Base-by-base conservation (phyloP, 1,140 invertebrate species). In the Muscidifurax raptorellus region DNA sequence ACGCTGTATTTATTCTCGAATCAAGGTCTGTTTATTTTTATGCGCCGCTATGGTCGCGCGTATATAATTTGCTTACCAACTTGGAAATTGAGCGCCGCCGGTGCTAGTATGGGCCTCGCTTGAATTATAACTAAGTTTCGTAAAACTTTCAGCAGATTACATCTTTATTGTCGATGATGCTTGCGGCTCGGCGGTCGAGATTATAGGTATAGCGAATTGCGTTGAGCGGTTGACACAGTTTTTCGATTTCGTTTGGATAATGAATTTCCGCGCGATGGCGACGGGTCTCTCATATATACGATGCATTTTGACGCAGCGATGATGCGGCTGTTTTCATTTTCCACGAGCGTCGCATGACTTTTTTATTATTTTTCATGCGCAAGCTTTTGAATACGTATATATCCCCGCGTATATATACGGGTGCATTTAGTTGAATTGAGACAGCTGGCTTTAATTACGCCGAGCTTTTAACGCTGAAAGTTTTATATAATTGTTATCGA, bases 21-120 rank as follows among this genome's bases (percentile, higher is more conserved):
- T 67, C 78, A 71, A 47, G 36, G 36, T 28, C n/a, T 30, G 13
- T 15, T 15, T 78, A 64, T 64, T 66, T 78, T 78, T 32, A 78
- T n/a, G 22, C 52, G 22, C 25, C 40, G 12, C 12, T 75, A 44
- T 44, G 18, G 44, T 52, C 52, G 52, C 52, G 25, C 5, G n/a
- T n/a, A 15, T 59, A 52, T 7, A 64, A 64, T 78, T 32, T 7
- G 47, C 12, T 78, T 40, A 13, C 13, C 25, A 67, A 59, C 18
- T 59, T 59, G 52, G 44, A 47, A 47, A 47, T 47, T 47, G 44
- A 13, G 13, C 44, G 13, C 15, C 44, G 1, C 44, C 10, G 28
- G 18, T 15, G 1, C 9, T n/a, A 52, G 40, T n/a, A 28, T 44
- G 10, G 44, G 2, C 15, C 44, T 1, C 44, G 44, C 2, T 1